phyloP scores from a whole-genome alignment of 2,888 invertebrate genomes.

The Allacma fusca region DNA sequence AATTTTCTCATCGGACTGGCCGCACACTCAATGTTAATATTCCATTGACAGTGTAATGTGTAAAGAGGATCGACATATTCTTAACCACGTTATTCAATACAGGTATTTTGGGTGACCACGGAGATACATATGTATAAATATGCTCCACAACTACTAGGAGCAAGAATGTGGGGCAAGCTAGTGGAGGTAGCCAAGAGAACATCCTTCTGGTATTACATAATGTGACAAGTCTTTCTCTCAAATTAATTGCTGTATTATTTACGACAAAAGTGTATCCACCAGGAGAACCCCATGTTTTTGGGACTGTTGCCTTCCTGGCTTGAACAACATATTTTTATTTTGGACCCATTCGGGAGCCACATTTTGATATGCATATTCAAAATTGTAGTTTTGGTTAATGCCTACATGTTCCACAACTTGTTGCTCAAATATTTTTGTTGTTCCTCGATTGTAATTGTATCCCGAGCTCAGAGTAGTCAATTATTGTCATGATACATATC shows the following conservation, averaged over 20 bases:
- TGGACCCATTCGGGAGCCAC: no score
- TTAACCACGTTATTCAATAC: no score
- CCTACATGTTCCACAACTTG: conserved; percentile 20
- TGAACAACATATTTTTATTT: no score
- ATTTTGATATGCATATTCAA: not conserved
- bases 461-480: conserved; percentile 21
- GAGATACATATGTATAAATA: not conserved
- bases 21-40: no score
- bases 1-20: no score
- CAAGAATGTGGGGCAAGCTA: conserved; percentile 16
- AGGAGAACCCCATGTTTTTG: not conserved
- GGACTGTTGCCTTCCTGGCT: no score
- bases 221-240: conserved; percentile 23
- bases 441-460: conserved; percentile 24
- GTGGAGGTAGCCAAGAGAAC: not conserved
- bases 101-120: not conserved
- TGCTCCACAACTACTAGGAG: not conserved
- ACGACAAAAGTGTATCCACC: conserved; percentile 25
- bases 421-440: conserved; percentile 19
- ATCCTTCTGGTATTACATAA: conserved; percentile 13
- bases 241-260: conserved; percentile 46
- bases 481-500: conserved; percentile 28
- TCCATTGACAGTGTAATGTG: no score
- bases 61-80: no score
- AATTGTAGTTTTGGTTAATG: not conserved